These are phyloP conservation scores for Graphium colonna DNA, from an alignment of 2,888 invertebrate species.

Conservation along the genomic window DNA sequence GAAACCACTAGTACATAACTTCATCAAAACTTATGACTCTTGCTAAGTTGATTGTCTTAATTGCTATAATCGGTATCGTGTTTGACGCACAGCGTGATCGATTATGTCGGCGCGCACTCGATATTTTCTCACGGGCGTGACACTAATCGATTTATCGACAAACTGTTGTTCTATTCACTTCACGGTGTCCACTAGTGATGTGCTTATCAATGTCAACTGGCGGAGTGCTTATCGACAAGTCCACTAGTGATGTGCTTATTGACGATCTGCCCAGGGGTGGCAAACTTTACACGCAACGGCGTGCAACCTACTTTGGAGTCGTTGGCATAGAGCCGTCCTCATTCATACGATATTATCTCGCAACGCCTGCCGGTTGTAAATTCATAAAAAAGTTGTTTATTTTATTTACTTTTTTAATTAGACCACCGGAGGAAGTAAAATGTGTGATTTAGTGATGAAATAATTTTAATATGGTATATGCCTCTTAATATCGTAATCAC, in stretches of 20 bases:
- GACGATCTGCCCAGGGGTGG: conserved; percentile 8
- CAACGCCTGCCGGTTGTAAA: conserved; percentile 1
- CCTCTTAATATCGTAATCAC: background rate
- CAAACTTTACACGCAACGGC: conserved; percentile 5
- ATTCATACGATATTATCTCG: conserved; percentile 13
- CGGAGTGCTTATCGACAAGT: background rate
- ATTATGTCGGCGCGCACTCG: conserved; percentile 16
- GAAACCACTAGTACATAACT: background rate
- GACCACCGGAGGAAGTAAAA: conserved; percentile 1
- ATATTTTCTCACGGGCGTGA: conserved; percentile 39
- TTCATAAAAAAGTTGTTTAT: conserved; percentile 8
- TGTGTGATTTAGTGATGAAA: background rate
- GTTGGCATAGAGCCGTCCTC: conserved; percentile 16
- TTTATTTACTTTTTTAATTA: conserved; percentile 7
- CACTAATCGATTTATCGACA: conserved; percentile 37
- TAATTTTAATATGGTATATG: background rate
- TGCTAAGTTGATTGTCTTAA: conserved; percentile 9
- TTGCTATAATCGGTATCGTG: conserved; percentile 17
- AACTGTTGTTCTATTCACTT: conserved; percentile 36
- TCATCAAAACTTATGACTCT: conserved; percentile 5
- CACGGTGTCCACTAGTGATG: conserved; percentile 9
- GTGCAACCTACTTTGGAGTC: conserved; percentile 13
- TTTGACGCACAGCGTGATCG: conserved; percentile 13
- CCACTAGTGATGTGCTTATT: background rate
- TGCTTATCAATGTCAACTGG: background rate